Evolutionary conservation across 2,888 invertebrate genomes (phyloP), one percentile per base, ranked within the genome.

Genomic region (Andrena flavipes): DNA sequence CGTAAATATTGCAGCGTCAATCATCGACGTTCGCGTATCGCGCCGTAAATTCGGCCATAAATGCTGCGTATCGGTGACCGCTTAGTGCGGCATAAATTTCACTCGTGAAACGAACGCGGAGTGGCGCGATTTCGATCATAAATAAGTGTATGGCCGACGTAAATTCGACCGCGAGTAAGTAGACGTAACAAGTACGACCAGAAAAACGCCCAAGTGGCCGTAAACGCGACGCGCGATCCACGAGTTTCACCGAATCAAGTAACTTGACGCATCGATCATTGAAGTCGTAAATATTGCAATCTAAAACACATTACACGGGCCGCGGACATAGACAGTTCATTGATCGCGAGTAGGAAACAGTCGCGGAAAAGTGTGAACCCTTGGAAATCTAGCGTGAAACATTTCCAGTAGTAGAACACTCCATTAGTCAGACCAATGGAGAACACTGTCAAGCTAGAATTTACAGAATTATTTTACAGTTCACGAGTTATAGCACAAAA

Each of bases 1-100:
- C 48, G 75, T 74, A 75, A 78, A 78, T 78, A 75, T 73, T 73
- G 59, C 20, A 74, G 48, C 75, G 75, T 76, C 78, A 63, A 78
- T 78, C 76, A 51, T 76, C 59, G 49, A 30, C 20, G 23, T 20
- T 56, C 62, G 23, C 60, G 62, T 29, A 35, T 51, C 35, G 30
- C 29, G 68, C 20, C 67, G 35, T 76, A 79, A 79, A 79, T 70
- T 69, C 59, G 51, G 10, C 23, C 60, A 59, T 79, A 76, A 79
- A 79, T 49, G 42, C 13, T 20, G 54, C 73, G 49, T 63, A 68
- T 68, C 78, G 68, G 62, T n/a, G 74, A 56, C 56, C 62, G 68
- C 48, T 78, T 73, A 74, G 77, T 26, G 49, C 23, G 42, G 67
- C 67, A 67, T 74, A 77, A 77, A 74, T 77, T 74, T 73, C 74